Evolutionary conservation across 2,113 vertebrate genomes (phyloP), one percentile per base, ranked within the genome.

Genomic region (Hemiscyllium ocellatum): DNA sequence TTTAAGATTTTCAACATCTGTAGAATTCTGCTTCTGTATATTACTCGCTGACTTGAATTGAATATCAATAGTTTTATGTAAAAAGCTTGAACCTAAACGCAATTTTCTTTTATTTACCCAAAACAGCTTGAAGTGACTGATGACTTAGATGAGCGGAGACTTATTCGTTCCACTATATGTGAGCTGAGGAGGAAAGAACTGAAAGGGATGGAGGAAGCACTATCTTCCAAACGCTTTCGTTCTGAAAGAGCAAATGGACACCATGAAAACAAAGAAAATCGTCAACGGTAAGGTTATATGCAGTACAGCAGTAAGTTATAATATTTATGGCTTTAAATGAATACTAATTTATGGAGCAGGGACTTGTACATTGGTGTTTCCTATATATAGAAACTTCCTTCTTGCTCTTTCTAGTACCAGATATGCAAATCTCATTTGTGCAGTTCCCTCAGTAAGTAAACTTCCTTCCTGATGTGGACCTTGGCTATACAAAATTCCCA

Each of bases 141-240:
- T 95, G 98, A 99, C 96, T 97, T 99, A 96, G 98, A 98, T 0
- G 98, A 99, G 97, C 98, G 99, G 37, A 98, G 98, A 47, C 97
- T 97, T 96, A 99, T 99, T 97, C 98, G 98, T 76, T 98, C 98
- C 0, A 99, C 99, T 61, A 98, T 99, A 96, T 97, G 98, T 96
- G 99, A 99, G 70, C 96, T 99, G 96, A 98, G 98, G 96, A 97
- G 98, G 69, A 98, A 98, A 96, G 99, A 99, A 97, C 97, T 99
- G 24, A 98, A 99, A 96, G 97, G 97, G 17, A 98, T 99, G 85
- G 99, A 99, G 96, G 99, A 98, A 56, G 98, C 98, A 0, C 96
- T 99, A 97, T 98, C 98, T 4, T 99, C 98, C 95, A 99, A 99
- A 96, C 98, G 99, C 42, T 99, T 99, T 97, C 98, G 99, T 42